phyloP scores from a whole-genome alignment of 2,888 invertebrate species.

The Falcaria lacertinaria region DNA sequence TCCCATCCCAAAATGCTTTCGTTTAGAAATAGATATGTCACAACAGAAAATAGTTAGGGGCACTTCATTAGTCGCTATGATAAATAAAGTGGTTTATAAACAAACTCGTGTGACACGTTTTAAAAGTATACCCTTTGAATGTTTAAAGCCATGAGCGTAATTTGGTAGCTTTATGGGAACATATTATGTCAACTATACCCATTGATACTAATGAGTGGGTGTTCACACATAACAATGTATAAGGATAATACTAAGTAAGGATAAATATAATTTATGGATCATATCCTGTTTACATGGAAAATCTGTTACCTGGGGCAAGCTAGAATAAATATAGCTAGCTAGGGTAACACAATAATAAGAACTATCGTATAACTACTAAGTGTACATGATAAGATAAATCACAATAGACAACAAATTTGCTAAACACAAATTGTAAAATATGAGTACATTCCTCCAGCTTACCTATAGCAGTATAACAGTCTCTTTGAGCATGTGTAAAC shows the following conservation, averaged over 20 bases:
- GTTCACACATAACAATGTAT: no score
- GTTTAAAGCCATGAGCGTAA: neutral
- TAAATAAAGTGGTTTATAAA: conserved; percentile 1
- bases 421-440: neutral
- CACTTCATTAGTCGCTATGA: conserved; percentile 2
- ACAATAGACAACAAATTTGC: neutral
- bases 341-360: no score
- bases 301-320: no score
- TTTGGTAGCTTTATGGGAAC: neutral
- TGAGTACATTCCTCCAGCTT: neutral
- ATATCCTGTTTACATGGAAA: no score
- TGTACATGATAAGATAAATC: no score
- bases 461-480: neutral
- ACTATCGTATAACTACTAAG: no score
- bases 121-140: neutral
- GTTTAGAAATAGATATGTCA: conserved; percentile 4
- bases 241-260: no score
- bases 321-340: no score
- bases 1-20: neutral
- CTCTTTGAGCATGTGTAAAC: neutral
- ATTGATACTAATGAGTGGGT: neutral
- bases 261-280: no score
- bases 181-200: neutral
- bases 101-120: neutral
- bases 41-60: conserved; percentile 1